A percentile compares a stretch with the other conserved stretches of the same genome.
Conservation (phyloP, 2,797 vertebrate genomes). For the Malacoraja senta region DNA sequence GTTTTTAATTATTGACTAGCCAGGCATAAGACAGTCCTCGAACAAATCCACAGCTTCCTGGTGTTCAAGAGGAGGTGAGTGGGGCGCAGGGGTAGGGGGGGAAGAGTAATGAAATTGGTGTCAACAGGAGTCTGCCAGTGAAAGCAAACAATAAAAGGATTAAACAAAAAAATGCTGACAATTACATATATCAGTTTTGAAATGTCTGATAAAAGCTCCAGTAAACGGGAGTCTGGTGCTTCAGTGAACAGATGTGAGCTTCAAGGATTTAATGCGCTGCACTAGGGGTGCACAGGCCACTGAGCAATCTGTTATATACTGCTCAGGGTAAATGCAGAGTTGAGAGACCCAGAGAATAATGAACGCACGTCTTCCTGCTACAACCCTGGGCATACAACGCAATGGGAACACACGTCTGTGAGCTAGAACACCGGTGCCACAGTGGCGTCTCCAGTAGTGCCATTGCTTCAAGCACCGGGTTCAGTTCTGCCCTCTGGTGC, state of each 20-base stretch:
- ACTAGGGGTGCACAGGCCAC: not conserved
- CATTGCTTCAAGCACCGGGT: too few relatives aligned
- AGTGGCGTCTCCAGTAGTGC: too few relatives aligned
- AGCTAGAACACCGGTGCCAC: not conserved
- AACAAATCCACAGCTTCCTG: slow-evolving; percentile 22
- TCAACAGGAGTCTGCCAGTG: slow-evolving; percentile 20
- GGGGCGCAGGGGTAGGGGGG: not conserved
- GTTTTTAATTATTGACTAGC: slow-evolving; percentile 83
- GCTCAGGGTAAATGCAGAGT: not conserved
- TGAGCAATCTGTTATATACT: not conserved
- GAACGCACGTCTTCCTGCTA: not conserved
- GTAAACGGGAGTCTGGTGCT: slow-evolving; percentile 1
- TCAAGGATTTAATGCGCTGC: not conserved
- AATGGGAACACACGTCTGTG: not conserved
- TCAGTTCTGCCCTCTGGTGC: too few relatives aligned
- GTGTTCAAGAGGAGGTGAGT: not conserved
- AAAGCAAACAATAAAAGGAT: slow-evolving; percentile 22
- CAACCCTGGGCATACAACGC: too few relatives aligned
- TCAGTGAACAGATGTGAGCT: slow-evolving; percentile 11
- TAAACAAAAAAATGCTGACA: not conserved
- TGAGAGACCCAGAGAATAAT: not conserved
- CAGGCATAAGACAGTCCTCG: slow-evolving; percentile 64
- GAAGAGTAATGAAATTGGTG: slow-evolving; percentile 17
- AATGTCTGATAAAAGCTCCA: not conserved
- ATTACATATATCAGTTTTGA: slow-evolving; percentile 18